These are phyloP conservation scores for Cremastinae sp. DNA, from an alignment of 2,888 invertebrate genomes.

Conservation along the genomic window DNA sequence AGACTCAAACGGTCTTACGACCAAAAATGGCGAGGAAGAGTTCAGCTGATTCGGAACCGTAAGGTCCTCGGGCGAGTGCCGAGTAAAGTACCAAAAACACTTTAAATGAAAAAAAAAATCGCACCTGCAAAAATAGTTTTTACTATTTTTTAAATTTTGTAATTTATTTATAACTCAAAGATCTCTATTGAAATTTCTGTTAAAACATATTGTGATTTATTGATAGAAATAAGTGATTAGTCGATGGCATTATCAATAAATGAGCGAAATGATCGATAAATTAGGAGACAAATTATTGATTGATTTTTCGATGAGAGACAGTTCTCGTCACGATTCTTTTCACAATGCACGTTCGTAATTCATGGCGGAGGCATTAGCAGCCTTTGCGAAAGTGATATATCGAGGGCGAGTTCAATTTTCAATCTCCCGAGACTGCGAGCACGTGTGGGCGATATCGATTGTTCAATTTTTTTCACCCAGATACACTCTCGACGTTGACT, in stretches of 20 bases:
- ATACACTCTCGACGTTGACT: constrained; percentile 61
- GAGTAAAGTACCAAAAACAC: constrained; percentile 29
- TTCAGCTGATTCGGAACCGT: constrained; percentile 43
- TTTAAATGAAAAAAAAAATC: constrained; percentile 1
- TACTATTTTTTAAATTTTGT: too few relatives aligned
- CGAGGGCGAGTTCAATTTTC: constrained; percentile 42
- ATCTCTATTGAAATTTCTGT: too few relatives aligned
- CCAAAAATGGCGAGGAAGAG: constrained; percentile 30
- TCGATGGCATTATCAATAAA: not conserved
- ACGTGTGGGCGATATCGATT: constrained; percentile 66
- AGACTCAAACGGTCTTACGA: constrained; percentile 9
- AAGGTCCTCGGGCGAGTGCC: constrained; percentile 49
- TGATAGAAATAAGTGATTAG: not conserved
- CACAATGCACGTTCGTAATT: constrained; percentile 39
- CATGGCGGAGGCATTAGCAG: constrained; percentile 13
- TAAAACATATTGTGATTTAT: constrained; percentile 1
- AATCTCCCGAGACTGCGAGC: constrained; percentile 38
- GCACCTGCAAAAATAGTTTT: constrained; percentile 10
- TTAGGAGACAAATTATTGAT: constrained; percentile 25
- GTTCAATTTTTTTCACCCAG: constrained; percentile 70
- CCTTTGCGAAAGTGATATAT: constrained; percentile 25
- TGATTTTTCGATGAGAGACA: constrained; percentile 23
- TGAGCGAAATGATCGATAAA: too few relatives aligned
- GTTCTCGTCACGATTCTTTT: constrained; percentile 24
- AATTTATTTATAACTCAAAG: too few relatives aligned